These are phyloP conservation scores for Ophion costatus DNA, from an alignment of 2,888 invertebrate genomes.

Conservation along the genomic window DNA sequence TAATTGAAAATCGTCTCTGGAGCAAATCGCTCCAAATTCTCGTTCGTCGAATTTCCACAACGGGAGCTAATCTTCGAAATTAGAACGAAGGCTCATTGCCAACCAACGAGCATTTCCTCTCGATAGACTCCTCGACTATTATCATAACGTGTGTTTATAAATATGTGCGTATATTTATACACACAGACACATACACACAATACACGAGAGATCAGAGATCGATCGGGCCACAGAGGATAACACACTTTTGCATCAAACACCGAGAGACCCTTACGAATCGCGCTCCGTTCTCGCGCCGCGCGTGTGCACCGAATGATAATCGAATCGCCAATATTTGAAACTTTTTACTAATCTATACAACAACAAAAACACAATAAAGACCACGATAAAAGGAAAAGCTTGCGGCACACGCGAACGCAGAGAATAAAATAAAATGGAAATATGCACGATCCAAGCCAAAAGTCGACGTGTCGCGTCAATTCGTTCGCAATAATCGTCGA, in stretches of 20 bases:
- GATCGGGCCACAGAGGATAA: slow-evolving; percentile 17
- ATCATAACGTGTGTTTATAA: slow-evolving; percentile 12
- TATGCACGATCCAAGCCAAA: slow-evolving; percentile 79
- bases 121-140: slow-evolving; percentile 29
- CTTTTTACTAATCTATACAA: slow-evolving; percentile 79
- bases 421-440: slow-evolving; percentile 71
- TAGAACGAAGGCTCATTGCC: slow-evolving; percentile 23
- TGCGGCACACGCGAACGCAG: slow-evolving; percentile 71
- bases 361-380: slow-evolving; percentile 24
- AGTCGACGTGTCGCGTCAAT: slow-evolving; percentile 77
- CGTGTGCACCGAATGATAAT: slow-evolving; percentile 69
- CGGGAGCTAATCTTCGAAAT: slow-evolving; percentile 3
- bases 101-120: slow-evolving; percentile 44
- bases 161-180: slow-evolving; percentile 16
- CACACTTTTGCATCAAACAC: slow-evolving; percentile 80
- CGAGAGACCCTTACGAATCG: slow-evolving; percentile 73
- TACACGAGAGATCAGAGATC: slow-evolving; percentile 42
- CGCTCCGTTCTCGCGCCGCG: slow-evolving; percentile 66
- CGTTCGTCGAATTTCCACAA: slow-evolving; percentile 27
- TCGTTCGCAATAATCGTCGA: slow-evolving; percentile 63
- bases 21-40: slow-evolving; percentile 11
- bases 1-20: slow-evolving; percentile 27
- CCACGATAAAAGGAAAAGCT: slow-evolving; percentile 76
- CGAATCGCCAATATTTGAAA: slow-evolving; percentile 78
- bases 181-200: background rate